Base-by-base conservation (phyloP, 2,888 invertebrate genomes). In the Drosophila subquinaria region DNA sequence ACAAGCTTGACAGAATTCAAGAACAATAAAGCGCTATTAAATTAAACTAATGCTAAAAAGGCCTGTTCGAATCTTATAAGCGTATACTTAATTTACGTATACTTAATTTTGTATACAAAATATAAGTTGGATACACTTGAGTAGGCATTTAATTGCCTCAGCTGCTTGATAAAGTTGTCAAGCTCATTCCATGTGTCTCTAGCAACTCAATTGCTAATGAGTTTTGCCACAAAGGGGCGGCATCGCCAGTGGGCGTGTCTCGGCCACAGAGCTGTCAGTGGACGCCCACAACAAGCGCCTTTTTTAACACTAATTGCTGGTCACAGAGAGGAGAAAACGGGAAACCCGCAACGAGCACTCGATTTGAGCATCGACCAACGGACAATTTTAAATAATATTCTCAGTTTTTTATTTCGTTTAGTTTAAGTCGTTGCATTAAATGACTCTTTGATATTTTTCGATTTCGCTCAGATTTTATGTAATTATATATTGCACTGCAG, bases 161-260 rank as follows among this genome's bases (percentile, higher is more conserved):
- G 27, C 27, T 27, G 27, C 27, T 27, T 27, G 27, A 27, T 27
- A 5, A 27, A 27, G 27, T 27, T 27, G 27, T 27, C 27, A 27
- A 27, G 27, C 27, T 27, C 27, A 27, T 6, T 27, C 27, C 27
- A 6, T 5, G 27, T 5, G 35, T 15, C 53, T 50, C 51, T 56
- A n/a, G 15, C 77, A 56, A 57, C 36, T 36, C 56, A 45, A 45
- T 48, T 69, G 67, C 89, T 89, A 84, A 84, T 84, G 87, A 87
- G 84, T 89, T 89, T 84, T 65, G 59, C 84, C 81, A 42, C 83
- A 88, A 73, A 73, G 36, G 59, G 77, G 81, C 66, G 61, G 23
- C 55, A 50, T 50, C 48, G 45, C 13, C 35, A 30, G 38, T 45
- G 63, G 60, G 77, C 67, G 73, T 74, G 67, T 50, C 36, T 30